Base-by-base conservation (phyloP, 2,113 vertebrate species). In the Sceloporus undulatus region DNA sequence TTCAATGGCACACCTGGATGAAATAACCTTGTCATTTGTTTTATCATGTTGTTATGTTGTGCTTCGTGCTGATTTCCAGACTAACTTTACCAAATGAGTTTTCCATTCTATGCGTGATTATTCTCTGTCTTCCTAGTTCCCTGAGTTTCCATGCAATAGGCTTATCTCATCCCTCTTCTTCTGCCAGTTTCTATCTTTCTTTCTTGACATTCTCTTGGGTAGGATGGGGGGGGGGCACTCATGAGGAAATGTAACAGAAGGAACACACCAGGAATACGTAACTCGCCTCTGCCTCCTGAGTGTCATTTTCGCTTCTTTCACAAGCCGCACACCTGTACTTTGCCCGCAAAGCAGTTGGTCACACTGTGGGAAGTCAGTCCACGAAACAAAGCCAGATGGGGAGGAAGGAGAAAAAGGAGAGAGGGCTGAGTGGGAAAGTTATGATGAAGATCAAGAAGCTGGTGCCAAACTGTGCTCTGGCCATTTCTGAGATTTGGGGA, bases 241-340 rank as follows among this genome's bases (percentile, higher is more conserved):
- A 40, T 29, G 62, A 6, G 86, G 87, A 62, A 85, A 0, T 2
- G 3, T 13, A 52, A 87, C 91, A 94, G 94, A 94, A 90, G 93
- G 92, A 85, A 80, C 8, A 0, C 6, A 0, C 71, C n/a, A 77
- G 1, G 74, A 88, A 34, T 1, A 52, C 0, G 0, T 38, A 87
- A 1, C 48, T 78, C 2, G 86, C 81, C 66, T 52, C 82, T n/a
- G 19, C 8, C 38, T 73, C 90, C 85, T 68, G 78, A 0, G 0
- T 48, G 0, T 0, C 0, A 18, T 59, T 90, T 92, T 91, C 13
- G 4, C 0, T 7, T 34, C 88, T 0, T 90, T 87, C 0, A 0
- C 85, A 48, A 75, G 19, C 42, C 83, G 27, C 40, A 80, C 87
- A 88, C 80, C 90, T 85, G 89, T 4, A 2, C 16, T 71, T 29